Base-by-base conservation (phyloP, 2,888 invertebrate species). In the Cordilura impudica region DNA sequence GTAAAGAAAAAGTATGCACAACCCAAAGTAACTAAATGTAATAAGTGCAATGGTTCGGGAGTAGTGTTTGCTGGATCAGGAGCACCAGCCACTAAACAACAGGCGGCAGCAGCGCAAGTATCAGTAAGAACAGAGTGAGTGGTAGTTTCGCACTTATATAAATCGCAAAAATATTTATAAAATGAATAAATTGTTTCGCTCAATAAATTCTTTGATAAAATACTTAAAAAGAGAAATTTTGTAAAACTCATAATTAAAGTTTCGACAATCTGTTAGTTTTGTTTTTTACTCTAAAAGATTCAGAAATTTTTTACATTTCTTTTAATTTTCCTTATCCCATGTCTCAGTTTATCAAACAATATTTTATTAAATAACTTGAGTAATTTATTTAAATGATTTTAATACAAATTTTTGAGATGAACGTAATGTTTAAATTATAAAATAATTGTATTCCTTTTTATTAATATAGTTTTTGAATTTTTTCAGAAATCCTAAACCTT, bases 41-140 rank as follows among this genome's bases (percentile, higher is more conserved):
- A 96, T 84, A 96, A 96, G 88, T 96, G 96, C 88, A 96, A 96
- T 87, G 96, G 96, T 26, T 95, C 96, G 2, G 96, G 96, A 53
- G 95, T 96, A 65, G 95, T 96, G 83, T 85, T 87, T 43, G 86
- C 90, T 45, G 89, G 89, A 0, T 82, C 84, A 8, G 84, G 83
- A 23, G 71, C 77, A 0, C 81, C 84, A 3, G 84, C 84, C 7
- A 82, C 84, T 4, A 84, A 85, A 12, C 84, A 84, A 61, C 81
- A 81, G 67, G 8, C 54, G 1, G 8, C 49, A 6, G 63, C 63
- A 16, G 81, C 79, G n/a, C 85, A 84, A 63, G 84, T 84, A 26
- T 83, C 83, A 29, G 84, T 83, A 6, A 89, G 88, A 84, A 86
- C 89, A 81, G 89, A 89, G 89, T 89, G 83, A 86, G 87, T 39